A percentile compares a stretch with the other conserved stretches of the same genome.
Conservation (phyloP, 2,888 invertebrate genomes). For the Heliconius charithonia region DNA sequence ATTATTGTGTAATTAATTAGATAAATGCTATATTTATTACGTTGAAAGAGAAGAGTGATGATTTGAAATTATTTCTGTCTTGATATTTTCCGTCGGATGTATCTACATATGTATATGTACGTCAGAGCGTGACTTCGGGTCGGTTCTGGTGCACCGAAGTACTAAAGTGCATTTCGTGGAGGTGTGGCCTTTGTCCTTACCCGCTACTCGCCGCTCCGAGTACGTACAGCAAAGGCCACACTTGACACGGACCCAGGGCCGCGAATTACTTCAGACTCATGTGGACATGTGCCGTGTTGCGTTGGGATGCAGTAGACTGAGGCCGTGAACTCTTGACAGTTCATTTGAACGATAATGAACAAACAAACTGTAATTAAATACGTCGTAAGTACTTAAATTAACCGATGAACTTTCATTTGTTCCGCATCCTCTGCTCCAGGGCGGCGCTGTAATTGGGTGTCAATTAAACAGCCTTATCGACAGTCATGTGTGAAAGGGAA, state of each 20-base stretch:
- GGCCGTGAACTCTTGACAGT: constrained; percentile 45
- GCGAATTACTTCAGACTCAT: constrained; percentile 57
- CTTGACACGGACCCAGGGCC: constrained; percentile 54
- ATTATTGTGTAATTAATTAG: constrained; percentile 83
- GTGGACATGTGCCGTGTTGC: constrained; percentile 70
- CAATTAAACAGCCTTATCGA: constrained; percentile 79
- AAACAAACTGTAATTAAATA: constrained; percentile 62
- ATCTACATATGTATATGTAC: constrained; percentile 55
- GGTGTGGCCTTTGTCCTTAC: constrained; percentile 47
- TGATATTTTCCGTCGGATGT: constrained; percentile 76
- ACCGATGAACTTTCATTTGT: constrained; percentile 69
- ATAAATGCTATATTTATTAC: constrained; percentile 81
- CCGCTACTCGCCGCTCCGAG: not conserved
- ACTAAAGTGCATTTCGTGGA: constrained; percentile 55
- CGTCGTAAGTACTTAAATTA: constrained; percentile 66
- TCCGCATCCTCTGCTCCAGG: constrained; percentile 62
- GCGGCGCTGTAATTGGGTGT: constrained; percentile 67
- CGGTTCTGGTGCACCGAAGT: constrained; percentile 62
- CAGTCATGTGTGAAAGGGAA: constrained; percentile 61
- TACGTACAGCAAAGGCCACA: constrained; percentile 47
- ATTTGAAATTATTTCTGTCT: constrained; percentile 83
- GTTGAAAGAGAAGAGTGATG: constrained; percentile 76
- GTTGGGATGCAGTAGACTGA: constrained; percentile 33
- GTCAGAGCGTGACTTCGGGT: constrained; percentile 69
- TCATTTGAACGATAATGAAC: constrained; percentile 52